Conservation (phyloP, 64 coral and sea anemone genomes). For the Montipora efflorescens region DNA sequence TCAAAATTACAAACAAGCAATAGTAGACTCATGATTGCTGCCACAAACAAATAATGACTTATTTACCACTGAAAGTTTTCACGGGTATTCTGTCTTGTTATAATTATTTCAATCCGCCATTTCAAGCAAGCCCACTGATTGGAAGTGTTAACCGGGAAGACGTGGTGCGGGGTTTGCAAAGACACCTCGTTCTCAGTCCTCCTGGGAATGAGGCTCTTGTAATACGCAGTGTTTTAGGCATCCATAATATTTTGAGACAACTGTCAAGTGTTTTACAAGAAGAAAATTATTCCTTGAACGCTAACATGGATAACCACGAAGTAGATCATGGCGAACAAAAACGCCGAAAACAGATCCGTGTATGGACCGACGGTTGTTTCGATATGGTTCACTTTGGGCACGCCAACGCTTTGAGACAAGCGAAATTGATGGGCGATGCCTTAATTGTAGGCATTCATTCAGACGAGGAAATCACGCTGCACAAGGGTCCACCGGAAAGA, state of each 20-base stretch:
- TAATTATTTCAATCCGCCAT: too few species aligned
- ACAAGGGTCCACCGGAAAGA: slow-evolving; percentile 95
- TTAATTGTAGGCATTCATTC: slow-evolving; percentile 92
- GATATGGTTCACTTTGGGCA: slow-evolving; percentile 99
- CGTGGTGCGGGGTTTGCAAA: neutral
- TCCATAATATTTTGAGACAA: neutral
- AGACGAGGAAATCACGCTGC: slow-evolving; percentile 89
- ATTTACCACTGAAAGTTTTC: too few species aligned
- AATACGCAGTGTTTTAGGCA: neutral
- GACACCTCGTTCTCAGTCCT: too few species aligned
- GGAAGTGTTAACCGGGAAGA: neutral
- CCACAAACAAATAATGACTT: too few species aligned
- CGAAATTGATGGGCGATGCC: slow-evolving; percentile 96
- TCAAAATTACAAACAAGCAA: too few species aligned
- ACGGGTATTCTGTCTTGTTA: too few species aligned
- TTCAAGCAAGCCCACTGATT: too few species aligned
- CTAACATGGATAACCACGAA: slow-evolving; percentile 28
- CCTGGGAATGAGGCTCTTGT: neutral
- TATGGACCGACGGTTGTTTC: slow-evolving; percentile 99
- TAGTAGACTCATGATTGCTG: too few species aligned
- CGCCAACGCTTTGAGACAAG: slow-evolving; percentile 97
- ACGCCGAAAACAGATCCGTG: slow-evolving; percentile 80
- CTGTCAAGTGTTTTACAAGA: neutral
- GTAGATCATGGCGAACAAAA: slow-evolving; percentile 19
- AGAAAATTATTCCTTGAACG: neutral